Percentiles rank a stretch among this genome's conserved stretches.
Evolutionary conservation across 2,797 vertebrate species (phyloP).

Genomic region (Acrossocheilus fasciatus): DNA sequence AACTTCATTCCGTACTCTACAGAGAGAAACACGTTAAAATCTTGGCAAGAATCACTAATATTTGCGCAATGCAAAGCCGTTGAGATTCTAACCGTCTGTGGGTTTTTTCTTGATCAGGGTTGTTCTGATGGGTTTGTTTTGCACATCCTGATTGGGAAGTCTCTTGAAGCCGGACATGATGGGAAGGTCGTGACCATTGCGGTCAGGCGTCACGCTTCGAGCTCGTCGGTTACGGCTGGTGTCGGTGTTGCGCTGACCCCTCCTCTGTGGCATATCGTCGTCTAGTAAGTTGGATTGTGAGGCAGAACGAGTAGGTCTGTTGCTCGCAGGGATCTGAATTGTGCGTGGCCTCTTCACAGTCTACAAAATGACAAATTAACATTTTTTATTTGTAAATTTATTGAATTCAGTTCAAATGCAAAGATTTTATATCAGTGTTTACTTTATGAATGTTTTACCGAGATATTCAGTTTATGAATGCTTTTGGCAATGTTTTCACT

Average conservation of each 20-base stretch:
- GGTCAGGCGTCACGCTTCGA: conserved; percentile 70
- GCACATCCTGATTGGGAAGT: conserved; percentile 78
- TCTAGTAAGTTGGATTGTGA: conserved; percentile 81
- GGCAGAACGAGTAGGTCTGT: conserved; percentile 70
- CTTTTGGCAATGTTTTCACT: conserved; percentile 65
- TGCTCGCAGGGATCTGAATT: conserved; percentile 82
- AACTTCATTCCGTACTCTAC: conserved; percentile 95
- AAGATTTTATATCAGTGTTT: not conserved
- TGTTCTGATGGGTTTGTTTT: conserved; percentile 82
- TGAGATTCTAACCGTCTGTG: conserved; percentile 82
- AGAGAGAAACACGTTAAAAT: not conserved
- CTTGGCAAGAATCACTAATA: conserved; percentile 4
- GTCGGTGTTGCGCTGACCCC: conserved; percentile 72
- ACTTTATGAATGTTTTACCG: not conserved
- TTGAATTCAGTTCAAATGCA: too few relatives aligned
- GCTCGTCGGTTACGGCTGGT: conserved; percentile 60
- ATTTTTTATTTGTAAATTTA: not conserved
- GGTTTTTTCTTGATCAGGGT: conserved; percentile 85
- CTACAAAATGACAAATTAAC: conserved; percentile 70
- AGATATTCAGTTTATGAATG: not conserved
- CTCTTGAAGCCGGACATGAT: conserved; percentile 90
- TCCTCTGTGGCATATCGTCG: conserved; percentile 57
- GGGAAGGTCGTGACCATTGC: conserved; percentile 74
- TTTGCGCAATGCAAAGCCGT: not conserved
- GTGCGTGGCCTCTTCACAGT: conserved; percentile 90